Percentiles rank a stretch among this genome's conserved stretches.
These are phyloP conservation scores for Himalopsyche tibetana DNA, from an alignment of 2,888 invertebrate genomes.

Conservation along the genomic window DNA sequence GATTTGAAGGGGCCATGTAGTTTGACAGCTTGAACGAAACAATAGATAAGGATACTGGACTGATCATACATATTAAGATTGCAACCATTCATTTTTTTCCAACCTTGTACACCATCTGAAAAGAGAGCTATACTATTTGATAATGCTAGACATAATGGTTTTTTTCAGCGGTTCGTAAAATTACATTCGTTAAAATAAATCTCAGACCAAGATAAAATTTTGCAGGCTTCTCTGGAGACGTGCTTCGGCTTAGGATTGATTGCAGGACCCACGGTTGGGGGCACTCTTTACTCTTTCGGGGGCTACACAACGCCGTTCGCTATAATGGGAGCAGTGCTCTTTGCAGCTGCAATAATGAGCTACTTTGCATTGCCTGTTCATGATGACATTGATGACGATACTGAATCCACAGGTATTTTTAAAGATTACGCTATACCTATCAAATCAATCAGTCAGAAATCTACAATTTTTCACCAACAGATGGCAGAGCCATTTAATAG, in stretches of 20 bases:
- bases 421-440: conserved; percentile 65
- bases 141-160: background rate
- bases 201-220: background rate
- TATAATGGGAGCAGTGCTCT: conserved; percentile 85
- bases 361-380: conserved; percentile 84
- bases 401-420: conserved; percentile 78
- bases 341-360: conserved; percentile 86
- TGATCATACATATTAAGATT: no score
- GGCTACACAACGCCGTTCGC: conserved; percentile 90
- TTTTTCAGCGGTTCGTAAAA: no score
- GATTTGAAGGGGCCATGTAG: no score
- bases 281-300: conserved; percentile 86
- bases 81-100: no score
- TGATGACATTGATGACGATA: conserved; percentile 76
- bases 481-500: background rate
- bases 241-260: conserved; percentile 92
- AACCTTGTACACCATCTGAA: no score
- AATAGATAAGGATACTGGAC: no score
- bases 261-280: conserved; percentile 93
- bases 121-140: background rate
- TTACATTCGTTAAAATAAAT: no score
- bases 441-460: conserved; percentile 38
- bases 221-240: conserved; percentile 87
- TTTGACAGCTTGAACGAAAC: no score
- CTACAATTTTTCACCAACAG: background rate